phyloP scores from a whole-genome alignment of 2,113 vertebrate species.

The Bubo scandiacus region DNA sequence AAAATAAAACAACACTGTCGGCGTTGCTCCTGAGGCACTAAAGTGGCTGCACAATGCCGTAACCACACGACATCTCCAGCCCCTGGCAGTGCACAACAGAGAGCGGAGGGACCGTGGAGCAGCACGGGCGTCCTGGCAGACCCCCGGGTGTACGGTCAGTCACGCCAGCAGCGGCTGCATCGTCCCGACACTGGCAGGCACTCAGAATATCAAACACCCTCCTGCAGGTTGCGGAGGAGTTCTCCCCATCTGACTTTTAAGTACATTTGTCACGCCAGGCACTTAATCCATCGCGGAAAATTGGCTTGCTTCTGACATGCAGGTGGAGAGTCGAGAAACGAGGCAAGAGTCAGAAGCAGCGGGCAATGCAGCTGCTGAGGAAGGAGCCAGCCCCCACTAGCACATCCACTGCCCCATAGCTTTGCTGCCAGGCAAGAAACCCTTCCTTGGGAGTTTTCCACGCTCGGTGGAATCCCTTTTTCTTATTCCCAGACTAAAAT shows the following conservation, averaged over 20 bases:
- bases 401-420: background rate
- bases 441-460: background rate
- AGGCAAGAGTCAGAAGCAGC: background rate
- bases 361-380: background rate
- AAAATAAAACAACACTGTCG: background rate
- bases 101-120: background rate
- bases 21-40: background rate
- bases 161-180: background rate
- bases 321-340: background rate
- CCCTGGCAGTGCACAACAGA: background rate
- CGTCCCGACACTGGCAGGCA: background rate
- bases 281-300: background rate
- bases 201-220: background rate
- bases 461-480: background rate
- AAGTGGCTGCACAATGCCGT: background rate
- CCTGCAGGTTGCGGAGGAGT: background rate
- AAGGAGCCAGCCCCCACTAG: background rate
- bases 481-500: background rate
- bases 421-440: background rate
- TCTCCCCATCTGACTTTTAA: background rate
- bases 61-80: background rate
- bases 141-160: background rate
- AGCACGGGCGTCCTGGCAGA: background rate
- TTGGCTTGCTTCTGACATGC: background rate
- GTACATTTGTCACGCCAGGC: conserved; percentile 36